A percentile compares a stretch with the other conserved stretches of the same genome.
Conservation (phyloP, 1,140 invertebrate genomes). For the Drosophila sproati region DNA sequence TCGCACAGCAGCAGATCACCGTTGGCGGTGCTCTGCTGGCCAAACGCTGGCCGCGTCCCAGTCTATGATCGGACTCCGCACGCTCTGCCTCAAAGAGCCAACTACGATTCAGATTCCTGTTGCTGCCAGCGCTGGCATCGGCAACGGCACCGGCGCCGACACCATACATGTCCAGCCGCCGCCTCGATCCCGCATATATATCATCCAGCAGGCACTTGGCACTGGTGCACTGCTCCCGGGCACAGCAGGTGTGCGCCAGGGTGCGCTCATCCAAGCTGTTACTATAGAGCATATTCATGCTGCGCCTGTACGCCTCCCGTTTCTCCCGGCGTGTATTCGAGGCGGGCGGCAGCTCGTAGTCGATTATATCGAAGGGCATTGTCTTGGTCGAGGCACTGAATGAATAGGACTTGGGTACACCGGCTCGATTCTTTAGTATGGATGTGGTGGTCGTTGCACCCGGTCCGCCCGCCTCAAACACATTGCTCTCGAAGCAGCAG, state of each 20-base stretch:
- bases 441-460: slow-evolving; percentile 56
- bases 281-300: slow-evolving; percentile 71
- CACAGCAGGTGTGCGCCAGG: slow-evolving; percentile 68
- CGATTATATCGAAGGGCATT: slow-evolving; percentile 82
- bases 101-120: slow-evolving; percentile 60
- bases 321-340: slow-evolving; percentile 69
- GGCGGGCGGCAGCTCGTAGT: slow-evolving; percentile 77
- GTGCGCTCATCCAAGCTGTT: slow-evolving; percentile 70
- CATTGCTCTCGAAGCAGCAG: slow-evolving; percentile 80
- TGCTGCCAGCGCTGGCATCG: slow-evolving; percentile 64
- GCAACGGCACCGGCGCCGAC: slow-evolving; percentile 46
- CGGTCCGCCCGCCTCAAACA: slow-evolving; percentile 56
- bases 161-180: slow-evolving; percentile 46
- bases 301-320: slow-evolving; percentile 72
- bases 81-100: slow-evolving; percentile 71
- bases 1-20: slow-evolving; percentile 76
- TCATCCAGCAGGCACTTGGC: slow-evolving; percentile 80
- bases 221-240: slow-evolving; percentile 79
- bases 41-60: slow-evolving; percentile 32
- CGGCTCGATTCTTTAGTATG: slow-evolving; percentile 72
- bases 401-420: slow-evolving; percentile 83
- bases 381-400: slow-evolving; percentile 80
- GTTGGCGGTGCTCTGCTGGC: slow-evolving; percentile 35
- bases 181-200: slow-evolving; percentile 66
- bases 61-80: slow-evolving; percentile 54